Evolutionary conservation across 2,888 invertebrate genomes (phyloP).

Genomic region (Acrocyrtus sp.): DNA sequence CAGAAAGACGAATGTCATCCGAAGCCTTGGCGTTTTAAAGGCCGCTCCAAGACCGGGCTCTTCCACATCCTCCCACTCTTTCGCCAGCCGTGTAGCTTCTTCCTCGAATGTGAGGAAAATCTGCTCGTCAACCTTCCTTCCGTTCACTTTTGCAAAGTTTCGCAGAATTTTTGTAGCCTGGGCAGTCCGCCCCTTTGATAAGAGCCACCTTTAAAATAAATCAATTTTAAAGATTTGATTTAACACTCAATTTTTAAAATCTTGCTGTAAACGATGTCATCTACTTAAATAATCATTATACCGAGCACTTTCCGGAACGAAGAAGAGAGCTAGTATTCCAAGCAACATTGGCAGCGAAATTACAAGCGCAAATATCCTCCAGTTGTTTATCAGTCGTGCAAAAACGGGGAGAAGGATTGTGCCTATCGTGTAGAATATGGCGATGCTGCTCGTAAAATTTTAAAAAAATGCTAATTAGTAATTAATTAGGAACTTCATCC

Average conservation of each 20-base stretch:
- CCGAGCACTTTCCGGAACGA: slow-evolving; percentile 82
- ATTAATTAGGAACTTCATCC: neutral
- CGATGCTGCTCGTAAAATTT: slow-evolving; percentile 74
- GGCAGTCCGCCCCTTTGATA: slow-evolving; percentile 85
- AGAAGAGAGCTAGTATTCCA: slow-evolving; percentile 54
- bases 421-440: slow-evolving; percentile 85
- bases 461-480: no score
- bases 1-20: slow-evolving; percentile 80
- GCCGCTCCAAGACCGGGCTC: slow-evolving; percentile 84
- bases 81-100: slow-evolving; percentile 71
- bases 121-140: slow-evolving; percentile 77
- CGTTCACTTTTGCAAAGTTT: slow-evolving; percentile 83
- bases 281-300: no score
- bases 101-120: slow-evolving; percentile 80
- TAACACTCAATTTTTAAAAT: no score
- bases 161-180: slow-evolving; percentile 81
- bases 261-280: no score
- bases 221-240: neutral
- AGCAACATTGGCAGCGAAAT: slow-evolving; percentile 80
- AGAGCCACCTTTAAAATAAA: slow-evolving; percentile 75
- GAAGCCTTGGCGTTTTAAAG: slow-evolving; percentile 80
- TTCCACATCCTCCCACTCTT: slow-evolving; percentile 68
- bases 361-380: slow-evolving; percentile 80
- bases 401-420: slow-evolving; percentile 86
- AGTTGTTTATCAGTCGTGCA: slow-evolving; percentile 81